Evolutionary conservation across 2,888 invertebrate species (phyloP), one percentile per base, ranked within the genome.

Genomic region (Agrilus mali): DNA sequence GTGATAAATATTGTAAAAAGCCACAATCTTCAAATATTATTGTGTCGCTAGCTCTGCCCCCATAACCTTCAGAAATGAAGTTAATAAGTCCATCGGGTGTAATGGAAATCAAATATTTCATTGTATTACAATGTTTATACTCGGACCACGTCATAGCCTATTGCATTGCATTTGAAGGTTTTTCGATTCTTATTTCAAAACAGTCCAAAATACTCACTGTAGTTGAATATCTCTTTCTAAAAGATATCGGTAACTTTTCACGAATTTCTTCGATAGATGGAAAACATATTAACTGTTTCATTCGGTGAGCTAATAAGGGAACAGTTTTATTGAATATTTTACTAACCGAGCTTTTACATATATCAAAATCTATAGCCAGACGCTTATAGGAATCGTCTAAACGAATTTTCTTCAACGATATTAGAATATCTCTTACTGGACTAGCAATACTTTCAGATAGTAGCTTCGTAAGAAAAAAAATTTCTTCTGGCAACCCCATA

Each of bases 171-270:
- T 59, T 55, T 7, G 52, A 49, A 16, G 63, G 60, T 46, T 60
- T 63, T 51, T 64, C 55, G n/a, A 64, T 47, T 38, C 61, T 56
- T 27, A 61, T 62, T 44, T 64, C 63, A 7, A 64, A 43, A 36
- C 63, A 64, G 40, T 64, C 63, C 22, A 63, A 61, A 3, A 64
- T 62, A 27, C 56, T 55, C 41, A 38, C 53, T 1, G 59, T 55
- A 15, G 56, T 50, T 33, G 40, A 27, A 43, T 50, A 57, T 17
- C 45, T 42, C 12, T 36, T 36, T 41, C 53, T 41, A 46, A 58
- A 56, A 7, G 53, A 34, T 32, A 50, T 47, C 5, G 53, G 55
- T 12, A 55, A 40, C 7, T 41, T 38, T 15, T 38, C 34, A 44
- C 47, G 50, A 34, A 51, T 45, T 15, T 37, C 34, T 7, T 37